These are phyloP conservation scores for Caenorhabditis sp. DNA, from an alignment of 2,888 invertebrate genomes.

Conservation along the genomic window DNA sequence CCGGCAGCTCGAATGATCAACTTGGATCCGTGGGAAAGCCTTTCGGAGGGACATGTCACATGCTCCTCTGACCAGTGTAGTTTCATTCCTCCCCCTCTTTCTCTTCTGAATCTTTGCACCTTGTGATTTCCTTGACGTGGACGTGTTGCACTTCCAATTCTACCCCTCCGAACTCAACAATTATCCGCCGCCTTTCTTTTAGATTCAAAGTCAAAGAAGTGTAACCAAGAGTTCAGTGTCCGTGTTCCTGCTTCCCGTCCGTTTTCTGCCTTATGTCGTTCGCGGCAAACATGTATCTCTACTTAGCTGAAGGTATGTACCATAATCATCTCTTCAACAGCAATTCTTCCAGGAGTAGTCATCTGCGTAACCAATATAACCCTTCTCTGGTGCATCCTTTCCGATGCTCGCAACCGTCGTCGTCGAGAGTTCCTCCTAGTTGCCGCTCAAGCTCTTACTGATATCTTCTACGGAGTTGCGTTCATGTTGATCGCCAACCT, in stretches of 20 bases:
- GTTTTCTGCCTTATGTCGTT: conserved; percentile 44
- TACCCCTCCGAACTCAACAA: too few relatives aligned
- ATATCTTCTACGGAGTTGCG: conserved; percentile 63
- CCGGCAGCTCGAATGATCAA: background rate
- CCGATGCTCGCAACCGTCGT: conserved; percentile 58
- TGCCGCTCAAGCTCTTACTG: conserved; percentile 63
- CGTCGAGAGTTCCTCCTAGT: conserved; percentile 66
- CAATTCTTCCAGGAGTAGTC: conserved; percentile 49
- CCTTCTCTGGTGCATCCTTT: conserved; percentile 61
- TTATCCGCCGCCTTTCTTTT: too few relatives aligned
- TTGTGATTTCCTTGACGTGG: background rate
- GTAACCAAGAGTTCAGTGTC: background rate
- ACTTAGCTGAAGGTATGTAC: conserved; percentile 56
- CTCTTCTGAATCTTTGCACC: background rate
- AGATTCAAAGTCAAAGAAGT: too few relatives aligned
- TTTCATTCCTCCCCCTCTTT: background rate
- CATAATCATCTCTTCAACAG: background rate
- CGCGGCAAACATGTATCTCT: conserved; percentile 64
- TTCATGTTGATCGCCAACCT: conserved; percentile 68
- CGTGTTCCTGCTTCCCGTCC: background rate
- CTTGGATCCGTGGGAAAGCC: conserved; percentile 4
- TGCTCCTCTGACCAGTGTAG: conserved; percentile 1
- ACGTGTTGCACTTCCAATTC: background rate
- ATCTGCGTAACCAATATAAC: conserved; percentile 63
- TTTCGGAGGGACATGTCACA: background rate